Evolutionary conservation across 92 coral and sea anemone species (phyloP), one percentile per base, ranked within the genome.

Genomic region (Umimayanthus chanpuru): DNA sequence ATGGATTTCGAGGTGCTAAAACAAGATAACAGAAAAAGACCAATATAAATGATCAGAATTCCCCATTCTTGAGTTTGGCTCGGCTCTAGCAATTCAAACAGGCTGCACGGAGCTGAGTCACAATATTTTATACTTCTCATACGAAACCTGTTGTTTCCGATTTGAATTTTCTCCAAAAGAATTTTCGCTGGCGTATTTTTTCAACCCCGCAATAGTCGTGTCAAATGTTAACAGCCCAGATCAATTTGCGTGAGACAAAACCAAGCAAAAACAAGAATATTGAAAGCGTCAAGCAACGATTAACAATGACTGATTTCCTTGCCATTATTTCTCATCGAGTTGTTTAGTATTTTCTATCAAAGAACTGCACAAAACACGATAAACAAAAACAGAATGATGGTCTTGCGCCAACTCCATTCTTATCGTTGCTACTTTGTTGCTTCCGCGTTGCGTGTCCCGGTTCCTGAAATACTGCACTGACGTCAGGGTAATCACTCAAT

Each of bases 351-450:
- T 79, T 79, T 21, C 36, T 28, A 55, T 30, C 44, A 16, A 80
- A 80, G 47, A 76, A 39, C 10, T 76, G 29, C 8, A 23, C 40
- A 30, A 10, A 29, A 36, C 12, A 23, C 26, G 50, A 12, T 11
- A 53, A 53, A 53, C 76, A 25, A 11, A 47, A 44, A 44, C 29
- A 26, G 87, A 83, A 83, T 83, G 67, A 72, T 83, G 87, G 79
- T 47, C 78, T 32, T 10, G 66, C 65, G 87, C 87, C 87, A 83
- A 70, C 16, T 44, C 6, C 56, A 2, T 21, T n/a, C 79, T 36
- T 75, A 40, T 36, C 50, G 23, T n/a, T 1, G 3, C 47, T 25
- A 40, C 29, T 44, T 26, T 83, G 23, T 83, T 41, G 86, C 56
- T 47, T 83, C 77, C 87, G 32, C 28, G 56, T 30, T 80, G 20